Conservation (phyloP, 1,140 invertebrate species). For the Brachionus rubens region DNA sequence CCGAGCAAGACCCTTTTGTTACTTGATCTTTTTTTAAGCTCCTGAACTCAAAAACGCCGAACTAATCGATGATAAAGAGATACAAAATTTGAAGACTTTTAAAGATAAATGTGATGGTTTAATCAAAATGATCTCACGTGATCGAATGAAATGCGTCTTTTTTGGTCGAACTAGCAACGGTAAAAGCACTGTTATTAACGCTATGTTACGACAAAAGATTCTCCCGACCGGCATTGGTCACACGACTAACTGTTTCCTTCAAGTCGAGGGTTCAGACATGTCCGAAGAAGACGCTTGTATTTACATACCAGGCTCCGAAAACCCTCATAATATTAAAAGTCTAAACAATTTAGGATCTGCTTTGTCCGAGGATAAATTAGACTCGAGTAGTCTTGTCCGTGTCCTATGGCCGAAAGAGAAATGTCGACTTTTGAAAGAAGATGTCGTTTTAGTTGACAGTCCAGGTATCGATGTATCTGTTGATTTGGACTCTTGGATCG, state of each 20-base stretch:
- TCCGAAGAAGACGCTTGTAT: conserved; percentile 34
- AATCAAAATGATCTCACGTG: conserved; percentile 43
- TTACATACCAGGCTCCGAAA: conserved; percentile 7
- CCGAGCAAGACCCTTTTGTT: neutral
- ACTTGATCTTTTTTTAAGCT: neutral
- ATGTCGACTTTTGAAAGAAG: conserved; percentile 86
- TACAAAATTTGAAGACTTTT: conserved; percentile 1
- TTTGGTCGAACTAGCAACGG: conserved; percentile 84
- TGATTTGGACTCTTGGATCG: conserved; percentile 97
- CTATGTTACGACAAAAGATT: conserved; percentile 95
- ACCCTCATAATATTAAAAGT: neutral
- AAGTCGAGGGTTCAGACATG: conserved; percentile 71
- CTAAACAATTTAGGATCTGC: conserved; percentile 72
- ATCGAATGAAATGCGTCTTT: conserved; percentile 46
- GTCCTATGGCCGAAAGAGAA: conserved; percentile 94
- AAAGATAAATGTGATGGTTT: conserved; percentile 34
- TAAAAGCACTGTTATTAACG: conserved; percentile 98
- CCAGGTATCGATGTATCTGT: conserved; percentile 96
- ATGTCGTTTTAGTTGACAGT: conserved; percentile 94
- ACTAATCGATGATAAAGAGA: neutral
- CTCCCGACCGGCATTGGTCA: conserved; percentile 97
- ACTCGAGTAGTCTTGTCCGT: conserved; percentile 75
- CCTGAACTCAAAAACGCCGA: too few relatives aligned
- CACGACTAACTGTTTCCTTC: conserved; percentile 97
- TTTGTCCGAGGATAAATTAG: conserved; percentile 81